Percentiles rank a stretch among this genome's conserved stretches.
Conservation (phyloP, 2,888 invertebrate genomes). For the Eubasilissa splendida region DNA sequence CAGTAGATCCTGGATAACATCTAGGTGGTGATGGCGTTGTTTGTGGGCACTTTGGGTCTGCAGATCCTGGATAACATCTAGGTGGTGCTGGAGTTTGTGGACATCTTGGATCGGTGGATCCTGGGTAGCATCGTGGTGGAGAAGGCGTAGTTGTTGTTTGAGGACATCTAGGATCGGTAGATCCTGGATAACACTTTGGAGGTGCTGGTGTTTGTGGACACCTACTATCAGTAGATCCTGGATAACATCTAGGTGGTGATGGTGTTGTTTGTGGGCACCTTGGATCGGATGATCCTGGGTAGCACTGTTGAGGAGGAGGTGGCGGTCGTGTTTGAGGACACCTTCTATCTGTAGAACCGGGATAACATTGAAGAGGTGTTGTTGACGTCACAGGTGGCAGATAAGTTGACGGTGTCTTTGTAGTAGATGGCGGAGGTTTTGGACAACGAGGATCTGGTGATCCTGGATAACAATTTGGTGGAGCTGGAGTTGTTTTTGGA, state of each 20-base stretch:
- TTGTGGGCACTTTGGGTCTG: slow-evolving; percentile 64
- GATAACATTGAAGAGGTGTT: slow-evolving; percentile 56
- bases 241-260: too few species aligned
- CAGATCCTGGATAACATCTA: slow-evolving; percentile 62
- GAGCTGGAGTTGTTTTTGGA: slow-evolving; percentile 63
- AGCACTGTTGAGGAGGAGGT: too few species aligned
- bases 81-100: slow-evolving; percentile 46
- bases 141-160: slow-evolving; percentile 59
- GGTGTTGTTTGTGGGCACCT: too few species aligned
- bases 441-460: slow-evolving; percentile 61
- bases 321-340: too few species aligned
- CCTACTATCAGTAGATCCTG: slow-evolving; percentile 59
- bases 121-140: slow-evolving; percentile 61
- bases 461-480: slow-evolving; percentile 61
- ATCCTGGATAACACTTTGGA: slow-evolving; percentile 67
- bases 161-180: slow-evolving; percentile 64
- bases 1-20: slow-evolving; percentile 62
- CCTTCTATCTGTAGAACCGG: slow-evolving; percentile 60
- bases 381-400: slow-evolving; percentile 58
- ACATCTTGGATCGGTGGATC: slow-evolving; percentile 61
- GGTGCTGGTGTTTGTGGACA: slow-evolving; percentile 59
- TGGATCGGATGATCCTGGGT: too few species aligned
- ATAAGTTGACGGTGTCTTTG: slow-evolving; percentile 53
- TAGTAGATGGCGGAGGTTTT: slow-evolving; percentile 48
- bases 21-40: slow-evolving; percentile 59